Evolutionary conservation across 2,113 vertebrate genomes (phyloP).

Genomic region (Trogon surrucura): DNA sequence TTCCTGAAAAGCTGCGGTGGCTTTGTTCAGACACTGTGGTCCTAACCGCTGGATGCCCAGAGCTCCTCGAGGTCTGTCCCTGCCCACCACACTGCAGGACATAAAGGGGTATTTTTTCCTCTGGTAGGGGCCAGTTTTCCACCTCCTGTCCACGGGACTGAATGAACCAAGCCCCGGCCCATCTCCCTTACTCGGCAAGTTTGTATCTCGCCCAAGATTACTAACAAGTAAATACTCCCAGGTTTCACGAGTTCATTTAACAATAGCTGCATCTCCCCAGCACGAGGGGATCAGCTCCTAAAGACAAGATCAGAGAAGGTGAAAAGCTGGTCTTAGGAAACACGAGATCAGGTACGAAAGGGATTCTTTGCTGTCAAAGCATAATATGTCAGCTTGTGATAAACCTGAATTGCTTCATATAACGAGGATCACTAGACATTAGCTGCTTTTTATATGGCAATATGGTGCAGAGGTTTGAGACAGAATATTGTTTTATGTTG

Average conservation of each 20-base stretch:
- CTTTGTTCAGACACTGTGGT: not conserved
- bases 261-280: not conserved
- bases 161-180: not conserved
- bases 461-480: conserved; percentile 51
- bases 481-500: conserved; percentile 65
- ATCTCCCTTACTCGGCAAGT: not conserved
- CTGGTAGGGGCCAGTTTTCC: not conserved
- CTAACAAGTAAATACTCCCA: not conserved
- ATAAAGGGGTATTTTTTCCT: not conserved
- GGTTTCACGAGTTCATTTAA: not conserved
- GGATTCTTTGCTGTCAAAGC: conserved; percentile 64
- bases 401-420: conserved; percentile 54
- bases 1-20: not conserved
- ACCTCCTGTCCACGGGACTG: not conserved
- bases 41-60: not conserved
- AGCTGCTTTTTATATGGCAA: conserved; percentile 56
- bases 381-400: conserved; percentile 55
- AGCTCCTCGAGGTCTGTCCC: not conserved
- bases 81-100: not conserved
- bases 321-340: conserved; percentile 59
- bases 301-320: conserved; percentile 60
- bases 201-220: not conserved
- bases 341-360: conserved; percentile 49
- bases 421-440: conserved; percentile 66
- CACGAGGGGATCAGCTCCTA: conserved; percentile 42